These are phyloP conservation scores for Istiophorus platypterus DNA, from an alignment of 2,113 vertebrate species.

Conservation along the genomic window DNA sequence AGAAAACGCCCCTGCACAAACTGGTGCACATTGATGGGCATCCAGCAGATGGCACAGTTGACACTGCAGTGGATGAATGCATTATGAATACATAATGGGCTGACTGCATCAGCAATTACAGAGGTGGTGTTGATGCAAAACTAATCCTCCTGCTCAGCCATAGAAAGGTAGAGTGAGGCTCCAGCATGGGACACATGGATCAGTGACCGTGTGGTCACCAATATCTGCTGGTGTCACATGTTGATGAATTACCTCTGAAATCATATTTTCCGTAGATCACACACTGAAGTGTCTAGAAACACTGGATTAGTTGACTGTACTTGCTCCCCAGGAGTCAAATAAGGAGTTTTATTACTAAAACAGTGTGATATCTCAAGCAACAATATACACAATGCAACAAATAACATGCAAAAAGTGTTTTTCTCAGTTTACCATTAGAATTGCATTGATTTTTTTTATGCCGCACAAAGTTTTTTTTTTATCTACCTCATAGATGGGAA, in stretches of 20 bases:
- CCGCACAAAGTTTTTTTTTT: neutral
- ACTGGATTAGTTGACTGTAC: neutral
- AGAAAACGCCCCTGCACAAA: slow-evolving; percentile 50
- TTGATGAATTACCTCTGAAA: slow-evolving; percentile 9
- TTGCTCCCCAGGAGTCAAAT: neutral
- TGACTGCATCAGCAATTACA: slow-evolving; percentile 68
- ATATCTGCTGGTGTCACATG: slow-evolving; percentile 14
- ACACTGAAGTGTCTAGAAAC: slow-evolving; percentile 10
- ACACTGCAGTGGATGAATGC: slow-evolving; percentile 57
- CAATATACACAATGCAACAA: neutral
- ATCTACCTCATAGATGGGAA: slow-evolving; percentile 16
- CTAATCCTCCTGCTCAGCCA: slow-evolving; percentile 18
- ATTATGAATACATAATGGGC: slow-evolving; percentile 62
- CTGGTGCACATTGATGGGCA: slow-evolving; percentile 14
- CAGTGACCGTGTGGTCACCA: slow-evolving; percentile 3
- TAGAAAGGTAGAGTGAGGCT: neutral
- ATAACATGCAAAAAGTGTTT: neutral
- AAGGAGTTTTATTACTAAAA: slow-evolving; percentile 4
- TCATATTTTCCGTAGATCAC: slow-evolving; percentile 9
- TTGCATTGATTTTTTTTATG: neutral
- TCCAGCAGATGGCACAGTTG: slow-evolving; percentile 77
- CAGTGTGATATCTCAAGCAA: neutral
- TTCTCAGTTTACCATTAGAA: neutral
- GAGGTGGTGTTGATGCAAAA: slow-evolving; percentile 65
- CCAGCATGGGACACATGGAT: slow-evolving; percentile 25